phyloP scores from a whole-genome alignment of 2,888 invertebrate species.

The Thecophora atra region DNA sequence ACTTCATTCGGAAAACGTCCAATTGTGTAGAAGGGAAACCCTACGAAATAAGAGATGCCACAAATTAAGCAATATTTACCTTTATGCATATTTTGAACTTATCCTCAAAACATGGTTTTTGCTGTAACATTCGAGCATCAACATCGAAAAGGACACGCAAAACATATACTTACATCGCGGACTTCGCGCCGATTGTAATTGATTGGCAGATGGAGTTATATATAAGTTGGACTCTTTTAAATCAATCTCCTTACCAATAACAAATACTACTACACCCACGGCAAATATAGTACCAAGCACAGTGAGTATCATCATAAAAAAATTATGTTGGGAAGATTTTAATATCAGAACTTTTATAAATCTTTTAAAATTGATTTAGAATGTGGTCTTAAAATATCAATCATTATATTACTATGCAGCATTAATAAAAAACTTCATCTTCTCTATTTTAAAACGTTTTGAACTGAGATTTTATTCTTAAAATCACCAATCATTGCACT shows the following conservation, averaged over 20 bases:
- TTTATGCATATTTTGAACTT: not conserved
- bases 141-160: not conserved
- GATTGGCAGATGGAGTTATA: slow-evolving; percentile 24
- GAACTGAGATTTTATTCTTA: not conserved
- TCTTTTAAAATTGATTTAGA: not conserved
- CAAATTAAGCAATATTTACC: not conserved
- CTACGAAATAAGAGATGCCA: slow-evolving; percentile 55
- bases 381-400: not conserved
- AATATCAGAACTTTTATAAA: not conserved
- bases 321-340: no score
- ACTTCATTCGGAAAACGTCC: slow-evolving; percentile 80
- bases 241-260: slow-evolving; percentile 45
- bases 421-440: no score
- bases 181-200: slow-evolving; percentile 37
- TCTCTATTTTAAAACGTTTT: no score
- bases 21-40: slow-evolving; percentile 77
- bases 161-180: slow-evolving; percentile 42
- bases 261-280: slow-evolving; percentile 46
- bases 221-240: slow-evolving; percentile 28
- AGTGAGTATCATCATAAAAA: slow-evolving; percentile 32
- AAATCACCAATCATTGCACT: not conserved
- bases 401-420: no score
- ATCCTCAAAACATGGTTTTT: not conserved
- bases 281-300: slow-evolving; percentile 32
- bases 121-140: not conserved